Conservation (phyloP, 2,113 vertebrate genomes). For the Austrofundulus limnaeus region DNA sequence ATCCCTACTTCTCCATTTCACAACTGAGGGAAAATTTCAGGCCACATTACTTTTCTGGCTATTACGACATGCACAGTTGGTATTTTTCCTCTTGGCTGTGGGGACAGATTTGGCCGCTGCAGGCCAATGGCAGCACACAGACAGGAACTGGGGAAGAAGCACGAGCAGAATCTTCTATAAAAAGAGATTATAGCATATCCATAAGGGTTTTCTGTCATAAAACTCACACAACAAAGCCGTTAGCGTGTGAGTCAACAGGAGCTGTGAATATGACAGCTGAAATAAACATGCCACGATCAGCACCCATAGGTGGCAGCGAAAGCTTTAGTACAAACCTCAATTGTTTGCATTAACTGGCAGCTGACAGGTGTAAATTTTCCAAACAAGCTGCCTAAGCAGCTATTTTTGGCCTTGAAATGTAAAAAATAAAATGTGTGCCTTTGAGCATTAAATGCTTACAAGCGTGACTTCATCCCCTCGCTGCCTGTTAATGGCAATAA, state of each 20-base stretch:
- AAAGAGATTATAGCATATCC: constrained; percentile 18
- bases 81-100: constrained; percentile 47
- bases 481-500: constrained; percentile 4
- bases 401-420: not conserved
- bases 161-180: not conserved
- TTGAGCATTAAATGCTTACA: constrained; percentile 19
- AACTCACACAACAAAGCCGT: not conserved
- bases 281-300: constrained; percentile 36
- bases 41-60: constrained; percentile 45
- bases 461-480: constrained; percentile 23
- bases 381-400: constrained; percentile 2
- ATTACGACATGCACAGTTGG: constrained; percentile 52
- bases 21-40: constrained; percentile 35
- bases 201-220: constrained; percentile 5
- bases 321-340: constrained; percentile 11
- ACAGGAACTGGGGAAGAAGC: constrained; percentile 6
- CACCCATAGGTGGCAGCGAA: constrained; percentile 9
- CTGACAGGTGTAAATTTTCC: constrained; percentile 7
- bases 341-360: constrained; percentile 13
- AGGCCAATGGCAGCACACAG: constrained; percentile 32
- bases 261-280: constrained; percentile 26
- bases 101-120: constrained; percentile 56
- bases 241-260: constrained; percentile 8
- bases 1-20: constrained; percentile 23
- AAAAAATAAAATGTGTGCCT: constrained; percentile 24